Conservation (phyloP, 2,113 vertebrate species). For the Bagarius yarrelli region DNA sequence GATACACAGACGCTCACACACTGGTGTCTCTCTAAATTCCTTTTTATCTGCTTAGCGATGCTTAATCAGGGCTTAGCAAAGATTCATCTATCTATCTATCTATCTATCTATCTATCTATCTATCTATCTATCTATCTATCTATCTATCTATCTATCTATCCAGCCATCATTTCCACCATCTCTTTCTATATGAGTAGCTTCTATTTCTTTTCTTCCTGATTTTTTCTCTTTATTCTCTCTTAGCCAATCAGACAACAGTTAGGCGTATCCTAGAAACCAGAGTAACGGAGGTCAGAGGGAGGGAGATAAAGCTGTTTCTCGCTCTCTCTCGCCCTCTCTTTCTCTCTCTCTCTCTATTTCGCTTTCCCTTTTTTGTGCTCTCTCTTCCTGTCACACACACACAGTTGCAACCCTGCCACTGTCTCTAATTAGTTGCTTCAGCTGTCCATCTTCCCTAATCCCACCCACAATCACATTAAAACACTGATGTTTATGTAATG, state of each 20-base stretch:
- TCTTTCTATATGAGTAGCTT: slow-evolving; percentile 52
- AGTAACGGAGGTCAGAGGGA: slow-evolving; percentile 49
- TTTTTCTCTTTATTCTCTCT: slow-evolving; percentile 16
- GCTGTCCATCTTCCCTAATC: neutral
- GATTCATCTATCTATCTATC: slow-evolving; percentile 58
- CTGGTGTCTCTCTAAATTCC: slow-evolving; percentile 27
- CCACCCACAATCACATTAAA: neutral
- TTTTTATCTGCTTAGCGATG: slow-evolving; percentile 27
- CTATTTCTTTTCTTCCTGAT: slow-evolving; percentile 25
- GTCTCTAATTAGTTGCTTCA: slow-evolving; percentile 23
- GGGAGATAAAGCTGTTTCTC: neutral
- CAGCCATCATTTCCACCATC: slow-evolving; percentile 20
- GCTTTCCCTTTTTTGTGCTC: neutral
- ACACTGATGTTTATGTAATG: neutral
- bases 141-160: slow-evolving; percentile 24
- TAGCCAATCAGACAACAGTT: slow-evolving; percentile 49
- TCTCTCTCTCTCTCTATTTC: neutral
- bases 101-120: neutral
- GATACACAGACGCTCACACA: neutral
- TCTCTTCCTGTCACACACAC: neutral
- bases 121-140: slow-evolving; percentile 52
- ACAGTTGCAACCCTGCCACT: slow-evolving; percentile 24
- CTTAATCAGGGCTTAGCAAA: slow-evolving; percentile 54
- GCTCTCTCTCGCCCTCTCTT: neutral
- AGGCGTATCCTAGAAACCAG: slow-evolving; percentile 58